phyloP scores from a whole-genome alignment of 2,888 invertebrate genomes.

The Monoplex corrugatus region DNA sequence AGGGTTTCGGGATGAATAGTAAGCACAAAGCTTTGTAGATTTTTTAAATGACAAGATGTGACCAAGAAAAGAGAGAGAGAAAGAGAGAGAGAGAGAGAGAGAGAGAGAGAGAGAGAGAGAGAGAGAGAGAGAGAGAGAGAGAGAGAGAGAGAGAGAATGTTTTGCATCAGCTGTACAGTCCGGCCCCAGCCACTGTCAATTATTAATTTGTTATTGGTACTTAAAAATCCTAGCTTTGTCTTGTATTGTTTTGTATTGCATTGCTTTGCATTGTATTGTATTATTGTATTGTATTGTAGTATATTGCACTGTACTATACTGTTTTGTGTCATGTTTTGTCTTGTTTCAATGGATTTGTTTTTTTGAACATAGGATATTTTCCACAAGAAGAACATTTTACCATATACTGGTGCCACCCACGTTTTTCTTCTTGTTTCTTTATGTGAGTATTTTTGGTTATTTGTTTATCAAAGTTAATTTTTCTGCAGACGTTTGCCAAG shows the following conservation, averaged over 20 bases:
- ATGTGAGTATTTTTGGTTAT: too few relatives aligned
- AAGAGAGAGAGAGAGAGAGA: neutral
- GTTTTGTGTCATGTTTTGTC: too few relatives aligned
- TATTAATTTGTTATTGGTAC: neutral
- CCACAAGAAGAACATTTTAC: too few relatives aligned
- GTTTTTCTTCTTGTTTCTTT: too few relatives aligned
- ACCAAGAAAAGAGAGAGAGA: neutral
- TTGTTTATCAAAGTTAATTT: too few relatives aligned
- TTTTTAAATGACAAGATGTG: neutral
- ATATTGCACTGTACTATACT: too few relatives aligned
- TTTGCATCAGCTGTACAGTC: too few relatives aligned
- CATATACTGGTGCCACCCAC: too few relatives aligned
- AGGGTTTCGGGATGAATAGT: neutral
- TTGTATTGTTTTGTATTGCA: neutral
- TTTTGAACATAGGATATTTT: too few relatives aligned
- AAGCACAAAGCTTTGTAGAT: neutral
- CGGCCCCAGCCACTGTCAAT: neutral
- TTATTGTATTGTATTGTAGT: neutral
- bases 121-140: slow-evolving; percentile 20
- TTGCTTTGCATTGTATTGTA: neutral
- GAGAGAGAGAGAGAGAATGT: neutral
- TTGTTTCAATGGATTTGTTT: neutral
- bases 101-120: slow-evolving; percentile 17
- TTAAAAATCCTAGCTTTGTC: neutral
- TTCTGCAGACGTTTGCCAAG: too few relatives aligned